Evolutionary conservation across 2,113 vertebrate species (phyloP), one percentile per base, ranked within the genome.

Genomic region (Cacatua alba): DNA sequence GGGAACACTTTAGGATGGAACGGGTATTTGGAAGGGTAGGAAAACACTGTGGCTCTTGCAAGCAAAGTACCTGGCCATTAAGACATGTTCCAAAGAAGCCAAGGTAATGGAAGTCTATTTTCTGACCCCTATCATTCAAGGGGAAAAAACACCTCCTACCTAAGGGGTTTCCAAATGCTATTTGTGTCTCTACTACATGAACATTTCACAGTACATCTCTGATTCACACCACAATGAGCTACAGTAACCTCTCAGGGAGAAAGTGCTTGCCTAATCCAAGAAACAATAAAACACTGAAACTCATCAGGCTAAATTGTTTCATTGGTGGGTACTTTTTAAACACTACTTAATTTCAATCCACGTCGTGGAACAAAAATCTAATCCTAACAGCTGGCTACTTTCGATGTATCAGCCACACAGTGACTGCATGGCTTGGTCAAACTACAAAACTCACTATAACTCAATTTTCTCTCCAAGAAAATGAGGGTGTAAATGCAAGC

Each of bases 311-410:
- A 59, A 67, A 26, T 11, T 43, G 13, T 44, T 90, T 93, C 15
- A 64, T 59, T 51, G 41, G 49, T 41, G 28, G 49, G 11, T n/a
- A 46, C 53, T 93, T 88, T 91, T 88, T 1, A 75, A 90, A 68
- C 2, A 7, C 6, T 57, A 33, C 46, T 89, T 87, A 28, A 80
- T 75, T 93, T 67, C 43, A 78, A 23, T 17, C 39, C 17, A 31
- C 0, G 0, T 5, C 1, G 0, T 10, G 6, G 29, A 68, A 75
- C 51, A 78, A 82, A 91, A 60, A 55, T 44, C 39, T 65, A 24
- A 68, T 60, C 1, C 0, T 4, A 29, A 25, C 10, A 53, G 7
- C 18, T 67, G 39, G 28, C 39, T 7, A 1, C 17, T 24, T 11
- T 41, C 41, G 11, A 52, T 5, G 4, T 46, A 65, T 46, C 72